phyloP scores from a whole-genome alignment of 2,888 invertebrate genomes.

The Papilio protenor region DNA sequence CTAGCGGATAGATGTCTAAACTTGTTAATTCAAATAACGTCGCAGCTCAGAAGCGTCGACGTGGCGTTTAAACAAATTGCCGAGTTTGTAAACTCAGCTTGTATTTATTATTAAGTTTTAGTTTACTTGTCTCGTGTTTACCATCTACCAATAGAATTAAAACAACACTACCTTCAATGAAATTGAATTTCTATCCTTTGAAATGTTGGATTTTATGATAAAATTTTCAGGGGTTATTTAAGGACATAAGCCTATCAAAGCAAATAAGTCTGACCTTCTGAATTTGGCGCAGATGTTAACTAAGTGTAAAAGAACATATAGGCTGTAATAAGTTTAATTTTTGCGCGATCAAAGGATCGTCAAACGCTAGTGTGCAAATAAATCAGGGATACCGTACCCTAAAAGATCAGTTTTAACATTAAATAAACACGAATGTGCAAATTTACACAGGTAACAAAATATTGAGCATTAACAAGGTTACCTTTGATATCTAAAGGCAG shows the following conservation, averaged over 20 bases:
- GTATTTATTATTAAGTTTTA: slow-evolving; percentile 4
- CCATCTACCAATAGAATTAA: slow-evolving; percentile 5
- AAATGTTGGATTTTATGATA: background rate
- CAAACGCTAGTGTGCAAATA: too few species aligned
- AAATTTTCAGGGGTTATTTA: background rate
- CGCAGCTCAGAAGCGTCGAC: slow-evolving; percentile 7
- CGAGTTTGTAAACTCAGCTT: slow-evolving; percentile 1
- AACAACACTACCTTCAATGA: background rate
- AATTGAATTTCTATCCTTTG: background rate
- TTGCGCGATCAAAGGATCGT: too few species aligned
- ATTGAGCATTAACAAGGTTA: background rate
- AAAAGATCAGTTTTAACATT: background rate
- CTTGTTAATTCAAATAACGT: slow-evolving; percentile 14
- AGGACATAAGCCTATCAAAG: background rate
- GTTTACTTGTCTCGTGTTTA: slow-evolving; percentile 12
- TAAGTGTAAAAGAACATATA: background rate
- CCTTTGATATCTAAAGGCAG: background rate
- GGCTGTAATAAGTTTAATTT: background rate
- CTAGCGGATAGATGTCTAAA: slow-evolving; percentile 5
- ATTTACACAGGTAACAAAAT: background rate
- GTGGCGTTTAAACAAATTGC: slow-evolving; percentile 11
- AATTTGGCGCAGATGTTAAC: background rate
- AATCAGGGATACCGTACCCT: too few species aligned
- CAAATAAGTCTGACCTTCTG: background rate
- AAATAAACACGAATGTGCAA: background rate